These are phyloP conservation scores for Tipula vernalis DNA, from an alignment of 2,888 invertebrate species.

Conservation along the genomic window DNA sequence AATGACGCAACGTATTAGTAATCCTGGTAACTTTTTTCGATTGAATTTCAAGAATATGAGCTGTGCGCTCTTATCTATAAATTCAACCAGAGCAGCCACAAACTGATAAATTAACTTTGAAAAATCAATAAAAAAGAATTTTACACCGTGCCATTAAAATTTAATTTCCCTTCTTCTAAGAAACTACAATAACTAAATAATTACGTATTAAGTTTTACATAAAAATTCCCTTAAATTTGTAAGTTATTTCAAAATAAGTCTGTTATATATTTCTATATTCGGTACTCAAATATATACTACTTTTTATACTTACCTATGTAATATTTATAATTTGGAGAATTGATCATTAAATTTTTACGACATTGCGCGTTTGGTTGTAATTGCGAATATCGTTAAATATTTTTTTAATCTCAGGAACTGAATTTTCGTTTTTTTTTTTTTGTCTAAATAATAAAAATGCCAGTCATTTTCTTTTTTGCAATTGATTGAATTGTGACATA, in stretches of 20 bases:
- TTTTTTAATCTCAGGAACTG: background rate
- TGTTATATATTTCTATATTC: background rate
- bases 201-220: background rate
- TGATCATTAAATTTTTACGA: background rate
- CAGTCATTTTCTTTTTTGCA: background rate
- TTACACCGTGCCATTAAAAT: background rate
- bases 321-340: background rate
- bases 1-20: no score
- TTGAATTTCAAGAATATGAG: background rate
- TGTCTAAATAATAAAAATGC: background rate
- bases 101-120: background rate
- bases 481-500: background rate
- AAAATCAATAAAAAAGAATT: background rate
- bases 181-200: background rate
- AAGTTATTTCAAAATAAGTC: background rate
- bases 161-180: background rate
- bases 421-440: background rate
- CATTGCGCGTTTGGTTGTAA: background rate
- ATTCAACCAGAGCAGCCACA: background rate
- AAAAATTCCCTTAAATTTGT: background rate
- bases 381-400: background rate
- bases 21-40: no score
- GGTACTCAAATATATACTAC: background rate
- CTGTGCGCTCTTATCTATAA: background rate
- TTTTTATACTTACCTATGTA: background rate